Base-by-base conservation (phyloP, 2,797 vertebrate species). In the Enteromius mattozi region DNA sequence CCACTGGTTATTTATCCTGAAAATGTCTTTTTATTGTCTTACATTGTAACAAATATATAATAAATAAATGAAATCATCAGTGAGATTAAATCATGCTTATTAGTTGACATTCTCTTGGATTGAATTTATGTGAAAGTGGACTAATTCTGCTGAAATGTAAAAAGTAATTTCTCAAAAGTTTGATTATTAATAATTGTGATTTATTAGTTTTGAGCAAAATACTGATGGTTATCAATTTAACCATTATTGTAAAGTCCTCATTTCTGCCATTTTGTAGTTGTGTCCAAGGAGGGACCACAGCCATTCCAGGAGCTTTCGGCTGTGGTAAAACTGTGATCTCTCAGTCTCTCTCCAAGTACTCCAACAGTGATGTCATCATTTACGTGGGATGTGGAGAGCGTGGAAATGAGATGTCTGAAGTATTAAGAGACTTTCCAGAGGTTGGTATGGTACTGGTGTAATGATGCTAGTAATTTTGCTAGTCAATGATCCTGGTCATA, bases 361-460 rank as follows among this genome's bases (percentile, higher is more conserved):
- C 98, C 90, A 99, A 99, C 94, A 99, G 98, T 70, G 98, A 99
- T 21, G 98, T 99, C 86, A 99, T 99, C 87, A 94, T 99, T 91
- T 99, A 99, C 3, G 98, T 99, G 21, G 98, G 98, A 83, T 99
- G 98, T 33, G 98, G 98, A 87, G 98, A 99, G 92, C 95, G 98
- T 93, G 98, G 98, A 88, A 99, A 99, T 69, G 98, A 99, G 93
- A 99, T 99, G 98, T 99, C 98, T 79, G 98, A 99, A 96, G 98
- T 99, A 83, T 95, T 99, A 88, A 93, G 98, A 71, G 98, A 99
- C 89, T 96, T 96, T 87, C 95, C 95, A 68, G 82, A 90, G 95
- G 95, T 96, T 16, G 27, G 19, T 2, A 61, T 61, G 27, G 7
- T 16, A 30, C 27, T 56, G 17, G 13, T 21, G 7, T 49, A 45